These are phyloP conservation scores for Sycophila sp. DNA, from an alignment of 1,140 invertebrate species.

Conservation along the genomic window DNA sequence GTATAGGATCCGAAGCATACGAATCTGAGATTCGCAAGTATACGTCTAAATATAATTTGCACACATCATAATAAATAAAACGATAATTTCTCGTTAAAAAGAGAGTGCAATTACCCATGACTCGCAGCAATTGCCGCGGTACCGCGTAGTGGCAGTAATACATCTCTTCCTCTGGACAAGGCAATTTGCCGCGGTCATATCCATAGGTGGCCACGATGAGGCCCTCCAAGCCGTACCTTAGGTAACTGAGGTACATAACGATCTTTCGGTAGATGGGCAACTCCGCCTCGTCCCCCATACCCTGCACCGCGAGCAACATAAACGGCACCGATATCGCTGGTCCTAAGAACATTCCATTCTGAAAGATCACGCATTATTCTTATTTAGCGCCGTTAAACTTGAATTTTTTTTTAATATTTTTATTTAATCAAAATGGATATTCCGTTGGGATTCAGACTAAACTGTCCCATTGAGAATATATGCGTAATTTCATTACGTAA, in stretches of 20 bases:
- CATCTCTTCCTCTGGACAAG: constrained; percentile 70
- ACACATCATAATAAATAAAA: too few relatives aligned
- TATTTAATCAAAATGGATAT: too few relatives aligned
- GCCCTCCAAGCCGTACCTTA: constrained; percentile 83
- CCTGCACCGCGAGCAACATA: constrained; percentile 81
- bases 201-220: constrained; percentile 83
- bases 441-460: too few relatives aligned
- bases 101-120: constrained; percentile 62
- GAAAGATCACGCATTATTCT: too few relatives aligned
- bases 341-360: constrained; percentile 85
- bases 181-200: constrained; percentile 72
- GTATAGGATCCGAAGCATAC: too few relatives aligned
- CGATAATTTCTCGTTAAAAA: too few relatives aligned
- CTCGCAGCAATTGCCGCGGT: constrained; percentile 69
- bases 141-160: constrained; percentile 76
- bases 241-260: constrained; percentile 85
- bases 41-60: too few relatives aligned
- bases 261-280: constrained; percentile 77
- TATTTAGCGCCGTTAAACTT: too few relatives aligned
- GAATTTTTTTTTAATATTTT: too few relatives aligned
- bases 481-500: too few relatives aligned
- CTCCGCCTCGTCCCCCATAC: constrained; percentile 72
- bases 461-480: too few relatives aligned
- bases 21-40: too few relatives aligned
- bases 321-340: constrained; percentile 78